These are phyloP conservation scores for Scaptomyza reducta DNA, from an alignment of 2,888 invertebrate genomes.

Conservation along the genomic window DNA sequence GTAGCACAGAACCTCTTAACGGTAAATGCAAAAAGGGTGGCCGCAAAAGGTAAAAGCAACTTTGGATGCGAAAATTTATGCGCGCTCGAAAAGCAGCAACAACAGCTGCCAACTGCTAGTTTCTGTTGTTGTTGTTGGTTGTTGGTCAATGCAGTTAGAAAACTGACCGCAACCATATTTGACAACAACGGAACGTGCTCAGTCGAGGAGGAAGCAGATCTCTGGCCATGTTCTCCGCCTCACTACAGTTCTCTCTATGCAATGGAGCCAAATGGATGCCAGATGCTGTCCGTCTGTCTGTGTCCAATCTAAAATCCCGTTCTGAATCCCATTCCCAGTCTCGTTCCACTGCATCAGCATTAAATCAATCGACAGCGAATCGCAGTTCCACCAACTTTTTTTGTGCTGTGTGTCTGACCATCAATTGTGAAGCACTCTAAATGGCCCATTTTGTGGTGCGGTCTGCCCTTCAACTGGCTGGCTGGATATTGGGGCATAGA, in stretches of 20 bases:
- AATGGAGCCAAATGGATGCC: slow-evolving; percentile 4
- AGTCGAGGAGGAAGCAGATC: slow-evolving; percentile 11
- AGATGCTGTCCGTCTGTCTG: slow-evolving; percentile 4
- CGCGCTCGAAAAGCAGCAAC: slow-evolving; percentile 32
- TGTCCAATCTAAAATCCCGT: slow-evolving; percentile 44
- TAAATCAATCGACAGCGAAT: slow-evolving; percentile 64
- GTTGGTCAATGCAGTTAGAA: slow-evolving; percentile 48
- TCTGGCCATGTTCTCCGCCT: slow-evolving; percentile 30
- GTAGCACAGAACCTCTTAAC: slow-evolving; percentile 62
- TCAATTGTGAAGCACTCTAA: slow-evolving; percentile 54
- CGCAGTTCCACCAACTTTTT: slow-evolving; percentile 51
- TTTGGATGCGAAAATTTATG: slow-evolving; percentile 71
- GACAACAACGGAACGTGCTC: slow-evolving; percentile 72
- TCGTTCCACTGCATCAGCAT: slow-evolving; percentile 53
- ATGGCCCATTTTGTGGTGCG: slow-evolving; percentile 31
- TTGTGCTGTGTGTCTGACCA: slow-evolving; percentile 10
- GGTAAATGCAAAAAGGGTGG: slow-evolving; percentile 72
- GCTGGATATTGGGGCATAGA: not conserved
- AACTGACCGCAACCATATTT: slow-evolving; percentile 77
- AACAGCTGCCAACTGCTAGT: slow-evolving; percentile 20
- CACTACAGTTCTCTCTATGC: slow-evolving; percentile 1
- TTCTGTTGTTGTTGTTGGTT: slow-evolving; percentile 19
- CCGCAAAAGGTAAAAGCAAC: slow-evolving; percentile 76
- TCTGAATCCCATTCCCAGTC: slow-evolving; percentile 26
- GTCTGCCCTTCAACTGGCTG: slow-evolving; percentile 21